Percentiles rank a stretch among this genome's conserved stretches.
phyloP scores from a whole-genome alignment of 2,797 vertebrate species.

The Falco columbarius region DNA sequence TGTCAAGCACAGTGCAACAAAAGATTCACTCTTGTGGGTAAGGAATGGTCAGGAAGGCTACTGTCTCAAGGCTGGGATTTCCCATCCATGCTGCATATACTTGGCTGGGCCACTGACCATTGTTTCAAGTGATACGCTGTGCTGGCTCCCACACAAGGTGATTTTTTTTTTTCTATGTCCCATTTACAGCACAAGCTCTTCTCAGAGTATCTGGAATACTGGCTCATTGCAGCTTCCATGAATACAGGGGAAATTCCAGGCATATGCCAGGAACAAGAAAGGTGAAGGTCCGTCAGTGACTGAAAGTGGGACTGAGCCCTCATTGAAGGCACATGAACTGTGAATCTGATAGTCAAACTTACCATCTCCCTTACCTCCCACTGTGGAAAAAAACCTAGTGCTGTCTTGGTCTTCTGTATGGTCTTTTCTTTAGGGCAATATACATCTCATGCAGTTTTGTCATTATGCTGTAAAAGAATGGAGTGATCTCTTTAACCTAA shows the following conservation, averaged over 20 bases:
- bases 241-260: background rate
- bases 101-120: constrained; percentile 38
- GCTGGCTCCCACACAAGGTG: background rate
- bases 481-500: background rate
- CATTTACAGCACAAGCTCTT: constrained; percentile 24
- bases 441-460: background rate
- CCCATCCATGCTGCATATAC: constrained; percentile 3
- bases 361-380: background rate
- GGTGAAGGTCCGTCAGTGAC: background rate
- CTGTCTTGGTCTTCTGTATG: background rate
- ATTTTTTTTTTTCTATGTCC: background rate
- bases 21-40: background rate
- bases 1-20: background rate
- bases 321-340: background rate
- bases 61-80: constrained; percentile 28
- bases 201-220: background rate
- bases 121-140: constrained; percentile 21
- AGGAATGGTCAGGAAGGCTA: background rate
- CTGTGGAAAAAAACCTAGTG: background rate
- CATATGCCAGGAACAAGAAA: background rate
- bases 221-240: background rate
- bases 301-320: background rate
- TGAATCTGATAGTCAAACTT: background rate
- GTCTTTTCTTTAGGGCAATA: background rate
- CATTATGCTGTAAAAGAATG: background rate